Evolutionary conservation across 2,113 vertebrate species (phyloP).

Genomic region (Entomyzon cyanotis): DNA sequence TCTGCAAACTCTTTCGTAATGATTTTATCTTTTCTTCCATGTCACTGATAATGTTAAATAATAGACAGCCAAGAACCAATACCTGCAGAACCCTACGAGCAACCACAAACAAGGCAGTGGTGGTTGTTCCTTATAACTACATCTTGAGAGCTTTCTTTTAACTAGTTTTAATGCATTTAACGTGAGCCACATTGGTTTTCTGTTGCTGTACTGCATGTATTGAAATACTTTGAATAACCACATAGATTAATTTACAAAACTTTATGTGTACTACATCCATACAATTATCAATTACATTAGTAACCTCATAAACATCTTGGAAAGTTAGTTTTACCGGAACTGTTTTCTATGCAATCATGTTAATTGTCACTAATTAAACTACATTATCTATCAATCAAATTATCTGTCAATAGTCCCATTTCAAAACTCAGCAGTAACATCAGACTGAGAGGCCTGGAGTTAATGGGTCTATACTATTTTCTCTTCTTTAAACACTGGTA

Average conservation of each 20-base stretch:
- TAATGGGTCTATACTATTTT: background rate
- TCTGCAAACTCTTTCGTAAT: background rate
- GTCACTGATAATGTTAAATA: conserved; percentile 6
- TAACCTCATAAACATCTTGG: background rate
- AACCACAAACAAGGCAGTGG: background rate
- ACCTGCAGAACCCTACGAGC: background rate
- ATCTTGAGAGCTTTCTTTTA: background rate
- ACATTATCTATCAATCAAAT: background rate
- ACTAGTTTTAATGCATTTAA: background rate
- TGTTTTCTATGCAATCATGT: background rate
- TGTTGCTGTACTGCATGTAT: background rate
- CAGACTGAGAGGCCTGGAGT: background rate
- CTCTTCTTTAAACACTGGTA: background rate
- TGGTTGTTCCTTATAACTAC: background rate
- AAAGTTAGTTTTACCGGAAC: background rate
- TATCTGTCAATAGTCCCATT: background rate
- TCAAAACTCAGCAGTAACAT: background rate
- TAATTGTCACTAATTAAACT: background rate
- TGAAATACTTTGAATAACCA: background rate
- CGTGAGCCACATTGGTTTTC: background rate
- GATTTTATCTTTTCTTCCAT: conserved; percentile 34
- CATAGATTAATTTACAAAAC: background rate
- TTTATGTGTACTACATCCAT: background rate
- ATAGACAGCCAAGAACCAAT: conserved; percentile 1
- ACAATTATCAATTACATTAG: background rate